Evolutionary conservation across 1,140 invertebrate genomes (phyloP).

Genomic region (Calliphora vicina): DNA sequence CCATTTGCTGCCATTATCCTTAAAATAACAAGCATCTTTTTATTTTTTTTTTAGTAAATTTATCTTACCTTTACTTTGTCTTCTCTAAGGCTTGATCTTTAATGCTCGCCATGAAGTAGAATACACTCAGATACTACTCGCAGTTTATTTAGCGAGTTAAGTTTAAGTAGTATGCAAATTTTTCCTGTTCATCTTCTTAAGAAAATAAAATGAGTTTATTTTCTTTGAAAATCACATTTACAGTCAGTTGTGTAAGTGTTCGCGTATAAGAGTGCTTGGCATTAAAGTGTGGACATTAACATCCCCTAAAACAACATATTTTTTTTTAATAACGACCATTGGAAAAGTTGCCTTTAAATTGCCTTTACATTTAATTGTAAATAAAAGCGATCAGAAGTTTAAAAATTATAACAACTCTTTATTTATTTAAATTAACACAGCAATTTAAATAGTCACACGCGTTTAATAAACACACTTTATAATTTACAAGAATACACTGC

Average conservation of each 20-base stretch:
- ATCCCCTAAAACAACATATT: background rate
- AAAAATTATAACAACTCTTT: too few species aligned
- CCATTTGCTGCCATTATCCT: background rate
- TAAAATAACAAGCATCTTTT: background rate
- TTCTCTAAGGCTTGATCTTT: background rate
- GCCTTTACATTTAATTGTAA: too few species aligned
- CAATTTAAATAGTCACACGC: too few species aligned
- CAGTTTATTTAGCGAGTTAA: conserved; percentile 1
- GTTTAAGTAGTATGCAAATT: conserved; percentile 1
- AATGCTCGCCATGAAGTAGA: background rate
- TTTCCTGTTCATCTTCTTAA: background rate
- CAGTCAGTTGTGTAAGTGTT: background rate
- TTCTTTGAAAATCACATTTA: background rate
- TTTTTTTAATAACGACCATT: background rate
- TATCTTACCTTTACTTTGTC: background rate
- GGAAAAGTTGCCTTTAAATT: too few species aligned
- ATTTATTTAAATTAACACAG: too few species aligned
- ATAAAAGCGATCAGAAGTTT: too few species aligned
- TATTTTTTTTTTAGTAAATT: background rate
- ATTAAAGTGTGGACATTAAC: conserved; percentile 8
- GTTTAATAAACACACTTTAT: too few species aligned
- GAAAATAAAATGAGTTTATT: background rate
- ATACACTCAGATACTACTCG: too few species aligned
- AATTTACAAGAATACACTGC: too few species aligned
- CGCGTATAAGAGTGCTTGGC: background rate